Conservation (phyloP, 2,113 vertebrate species). For the Zonotrichia leucophrys region DNA sequence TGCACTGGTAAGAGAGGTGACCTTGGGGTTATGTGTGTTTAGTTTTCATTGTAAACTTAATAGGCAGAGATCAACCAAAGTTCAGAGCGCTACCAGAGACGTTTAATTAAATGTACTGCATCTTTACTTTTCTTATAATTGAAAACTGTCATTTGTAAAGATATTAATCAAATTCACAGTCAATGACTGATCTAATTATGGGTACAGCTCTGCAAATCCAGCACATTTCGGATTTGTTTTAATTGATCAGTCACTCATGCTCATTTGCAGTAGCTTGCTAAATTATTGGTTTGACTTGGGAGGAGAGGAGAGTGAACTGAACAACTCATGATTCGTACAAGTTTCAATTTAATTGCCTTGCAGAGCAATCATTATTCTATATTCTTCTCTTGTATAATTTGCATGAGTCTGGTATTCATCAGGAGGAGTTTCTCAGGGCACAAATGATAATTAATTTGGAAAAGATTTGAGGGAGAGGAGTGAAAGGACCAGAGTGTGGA, state of each 20-base stretch:
- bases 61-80: slow-evolving; percentile 33
- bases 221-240: slow-evolving; percentile 51
- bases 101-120: slow-evolving; percentile 46
- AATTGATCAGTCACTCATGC: slow-evolving; percentile 64
- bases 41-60: slow-evolving; percentile 47
- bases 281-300: slow-evolving; percentile 57
- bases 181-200: slow-evolving; percentile 59
- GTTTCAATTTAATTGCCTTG: slow-evolving; percentile 59
- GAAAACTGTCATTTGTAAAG: slow-evolving; percentile 60
- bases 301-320: slow-evolving; percentile 49
- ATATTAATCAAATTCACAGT: slow-evolving; percentile 57
- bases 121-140: slow-evolving; percentile 63
- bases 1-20: not conserved
- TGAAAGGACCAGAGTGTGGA: not conserved
- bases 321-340: slow-evolving; percentile 21
- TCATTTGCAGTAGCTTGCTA: slow-evolving; percentile 47
- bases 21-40: slow-evolving; percentile 37
- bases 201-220: slow-evolving; percentile 16
- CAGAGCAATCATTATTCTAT: slow-evolving; percentile 42
- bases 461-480: not conserved
- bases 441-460: slow-evolving; percentile 55
- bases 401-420: slow-evolving; percentile 46
- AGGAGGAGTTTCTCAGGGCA: slow-evolving; percentile 46
- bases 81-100: not conserved
- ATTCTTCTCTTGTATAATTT: slow-evolving; percentile 53